Evolutionary conservation across 2,797 vertebrate species (phyloP), one percentile per base, ranked within the genome.

Genomic region (Fistularia tabacaria): DNA sequence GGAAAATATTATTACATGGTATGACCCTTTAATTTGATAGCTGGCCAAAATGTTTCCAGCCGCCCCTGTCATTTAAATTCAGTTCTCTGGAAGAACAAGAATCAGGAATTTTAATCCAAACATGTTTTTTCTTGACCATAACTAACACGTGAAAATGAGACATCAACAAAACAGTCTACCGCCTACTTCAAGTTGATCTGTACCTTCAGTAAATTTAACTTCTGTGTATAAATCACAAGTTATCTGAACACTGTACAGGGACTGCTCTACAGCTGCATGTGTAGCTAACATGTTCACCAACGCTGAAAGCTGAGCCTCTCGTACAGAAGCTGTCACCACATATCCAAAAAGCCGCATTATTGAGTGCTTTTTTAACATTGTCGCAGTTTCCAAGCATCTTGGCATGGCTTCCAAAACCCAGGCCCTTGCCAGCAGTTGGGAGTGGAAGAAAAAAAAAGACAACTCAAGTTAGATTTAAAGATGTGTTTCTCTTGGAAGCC

Each of bases 381-480:
- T 85, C 71, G 80, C 83, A 83, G 89, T 91, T 90, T 91, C 90
- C 89, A 91, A 86, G 85, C 87, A 72, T 81, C 81, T 88, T 89
- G 84, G 88, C 82, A 74, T 81, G 51, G 57, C 82, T 83, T 85
- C 82, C 66, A 61, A 79, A 84, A 75, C 76, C 76, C 5, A 25
- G 68, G 54, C 62, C 49, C 62, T 80, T 84, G 88, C 88, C 89
- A 90, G 73, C 85, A 87, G 77, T 78, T 85, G 78, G 82, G 85
- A 89, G 86, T 84, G 81, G 82, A 85, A 58, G 55, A 62, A 58
- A 52, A 46, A 43, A 11, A 85, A 81, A 87, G 73, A 84, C 85
- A 88, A 90, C 87, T 90, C 87, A 89, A 90, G 90, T 92, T 91
- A 91, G 90, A 91, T 91, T 92, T 92, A 92, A 92, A 91, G 90